Evolutionary conservation across 2,888 invertebrate species (phyloP), one percentile per base, ranked within the genome.

Genomic region (Erebia ligea): DNA sequence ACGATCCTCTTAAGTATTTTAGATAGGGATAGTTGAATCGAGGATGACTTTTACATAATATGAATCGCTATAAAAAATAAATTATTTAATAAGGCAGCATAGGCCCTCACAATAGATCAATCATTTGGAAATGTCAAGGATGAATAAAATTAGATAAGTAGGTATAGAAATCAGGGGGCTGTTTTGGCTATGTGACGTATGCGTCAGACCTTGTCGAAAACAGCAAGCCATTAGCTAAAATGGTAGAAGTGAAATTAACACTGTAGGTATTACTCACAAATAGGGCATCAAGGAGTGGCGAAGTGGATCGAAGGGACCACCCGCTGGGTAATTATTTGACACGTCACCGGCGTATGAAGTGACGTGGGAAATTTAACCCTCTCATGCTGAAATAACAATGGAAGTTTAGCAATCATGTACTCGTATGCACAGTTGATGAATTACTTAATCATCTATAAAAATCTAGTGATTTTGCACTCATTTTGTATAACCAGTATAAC

Each of bases 301-400:
- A 58, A 69, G 58, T 71, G 73, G 72, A 50, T 67, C 54, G 62
- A 74, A 76, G 68, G 70, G 89, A 86, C 90, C 90, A 85, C 90
- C 89, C 88, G 87, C 78, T 70, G 90, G 70, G 84, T 79, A 81
- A 86, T 84, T 86, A 85, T 88, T 84, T 81, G 71, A 72, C 75
- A 75, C 72, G 70, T 73, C 70, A 72, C 70, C 67, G 66, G 72
- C 56, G 56, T 68, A 75, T 75, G 74, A 76, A 82, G 80, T 81
- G 82, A 82, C 81, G 83, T 84, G 84, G 79, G 84, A 83, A 77
- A 66, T 68, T 73, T 70, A 77, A 76, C 77, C 77, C 78, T 74
- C 73, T 74, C 67, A 67, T 57, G 58, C 58, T 48, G 10, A 45
- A 56, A 68, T 54, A 25, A 73, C 73, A 73, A 73, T 71, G 66